These are phyloP conservation scores for Drosophila truncata DNA, from an alignment of 1,140 invertebrate species.

Conservation along the genomic window DNA sequence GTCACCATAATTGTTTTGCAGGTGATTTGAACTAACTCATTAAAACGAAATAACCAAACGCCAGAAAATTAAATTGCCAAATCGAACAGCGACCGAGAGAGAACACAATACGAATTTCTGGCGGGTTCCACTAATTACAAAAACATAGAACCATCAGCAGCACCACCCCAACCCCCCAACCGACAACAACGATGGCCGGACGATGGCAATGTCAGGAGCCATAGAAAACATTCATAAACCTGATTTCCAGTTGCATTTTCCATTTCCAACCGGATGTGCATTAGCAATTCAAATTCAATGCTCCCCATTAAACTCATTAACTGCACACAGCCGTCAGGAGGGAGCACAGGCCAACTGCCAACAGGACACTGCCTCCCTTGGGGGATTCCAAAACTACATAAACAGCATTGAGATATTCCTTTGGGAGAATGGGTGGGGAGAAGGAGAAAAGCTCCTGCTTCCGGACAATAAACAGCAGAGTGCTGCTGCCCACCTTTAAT, in stretches of 20 bases:
- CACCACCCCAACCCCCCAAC: constrained; percentile 2
- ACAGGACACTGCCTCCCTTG: constrained; percentile 12
- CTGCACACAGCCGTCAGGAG: constrained; percentile 67
- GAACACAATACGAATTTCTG: constrained; percentile 32
- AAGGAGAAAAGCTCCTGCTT: background rate
- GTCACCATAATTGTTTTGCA: constrained; percentile 50
- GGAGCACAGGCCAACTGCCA: constrained; percentile 13
- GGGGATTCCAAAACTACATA: constrained; percentile 38
- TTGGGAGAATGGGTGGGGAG: background rate
- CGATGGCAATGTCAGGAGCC: constrained; percentile 17
- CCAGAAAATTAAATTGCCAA: constrained; percentile 52
- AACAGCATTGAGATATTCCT: constrained; percentile 27
- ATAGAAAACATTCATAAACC: constrained; percentile 70
- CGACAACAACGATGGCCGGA: constrained; percentile 2
- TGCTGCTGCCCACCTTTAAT: constrained; percentile 41
- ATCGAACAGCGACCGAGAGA: constrained; percentile 7
- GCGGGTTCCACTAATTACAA: constrained; percentile 47
- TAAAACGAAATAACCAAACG: constrained; percentile 49
- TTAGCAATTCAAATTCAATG: constrained; percentile 83
- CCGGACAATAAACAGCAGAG: constrained; percentile 18
- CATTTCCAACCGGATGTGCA: constrained; percentile 62
- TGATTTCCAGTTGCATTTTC: constrained; percentile 73
- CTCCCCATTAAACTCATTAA: constrained; percentile 81
- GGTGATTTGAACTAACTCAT: constrained; percentile 47
- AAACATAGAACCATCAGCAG: constrained; percentile 33